phyloP scores from a whole-genome alignment of 2,888 invertebrate species.

The Pherbina coryleti region DNA sequence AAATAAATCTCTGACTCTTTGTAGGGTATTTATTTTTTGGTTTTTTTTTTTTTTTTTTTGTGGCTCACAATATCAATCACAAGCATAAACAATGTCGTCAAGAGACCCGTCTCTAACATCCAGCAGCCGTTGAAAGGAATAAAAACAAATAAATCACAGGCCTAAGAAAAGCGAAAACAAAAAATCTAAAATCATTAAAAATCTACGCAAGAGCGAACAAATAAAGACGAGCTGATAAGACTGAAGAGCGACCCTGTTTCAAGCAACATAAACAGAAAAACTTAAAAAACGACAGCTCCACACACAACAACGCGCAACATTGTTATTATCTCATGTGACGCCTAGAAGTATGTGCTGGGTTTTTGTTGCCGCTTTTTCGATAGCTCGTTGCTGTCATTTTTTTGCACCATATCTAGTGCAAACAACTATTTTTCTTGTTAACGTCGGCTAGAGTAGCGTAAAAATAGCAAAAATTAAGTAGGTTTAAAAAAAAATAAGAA shows the following conservation, averaged over 20 bases:
- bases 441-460: background rate
- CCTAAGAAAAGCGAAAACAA: background rate
- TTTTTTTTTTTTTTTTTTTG: background rate
- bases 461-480: slow-evolving; percentile 2
- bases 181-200: slow-evolving; percentile 5
- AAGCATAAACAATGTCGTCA: background rate
- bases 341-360: background rate
- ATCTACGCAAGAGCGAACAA: background rate
- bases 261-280: background rate
- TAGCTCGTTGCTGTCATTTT: background rate
- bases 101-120: background rate
- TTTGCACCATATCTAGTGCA: slow-evolving; percentile 9
- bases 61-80: slow-evolving; percentile 15
- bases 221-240: background rate
- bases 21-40: background rate
- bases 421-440: slow-evolving; percentile 38
- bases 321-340: background rate
- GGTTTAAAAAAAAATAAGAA: slow-evolving; percentile 14
- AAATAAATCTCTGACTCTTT: slow-evolving; percentile 2
- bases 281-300: background rate
- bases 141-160: background rate
- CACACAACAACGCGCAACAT: background rate
- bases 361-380: background rate
- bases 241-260: background rate
- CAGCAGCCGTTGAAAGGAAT: background rate